Evolutionary conservation across 2,888 invertebrate genomes (phyloP), one percentile per base, ranked within the genome.

Genomic region (Sinelater perroti): DNA sequence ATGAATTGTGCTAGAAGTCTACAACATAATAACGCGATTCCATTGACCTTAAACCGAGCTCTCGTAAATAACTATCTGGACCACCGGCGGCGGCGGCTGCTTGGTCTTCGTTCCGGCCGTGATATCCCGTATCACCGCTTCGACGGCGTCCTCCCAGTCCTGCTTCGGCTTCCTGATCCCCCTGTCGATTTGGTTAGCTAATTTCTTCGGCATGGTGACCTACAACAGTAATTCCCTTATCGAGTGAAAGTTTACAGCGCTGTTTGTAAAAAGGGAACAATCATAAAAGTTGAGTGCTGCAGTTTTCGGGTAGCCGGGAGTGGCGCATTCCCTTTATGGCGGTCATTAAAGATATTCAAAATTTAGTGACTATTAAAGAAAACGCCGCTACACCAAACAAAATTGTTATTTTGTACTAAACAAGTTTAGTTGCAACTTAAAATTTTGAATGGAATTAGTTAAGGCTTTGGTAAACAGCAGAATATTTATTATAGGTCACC

Each of bases 31-130:
- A 38, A 38, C 14, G 21, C 8, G 4, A 20, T 20, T 26, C n/a
- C 28, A 5, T 16, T 44, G 17, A 17, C 21, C 30, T 26, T 74
- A 93, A 42, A 93, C 92, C n/a, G 92, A 93, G 52, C 92, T 91
- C 77, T 93, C 93, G 77, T 93, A 93, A 72, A 93, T 89, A 67
- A 93, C 89, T 64, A 93, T 91, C 80, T 93, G 91, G 45, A 93
- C 83, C 21, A 91, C 81, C 1, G 85, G 84, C n/a, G 83, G 83
- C 56, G 83, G 81, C 11, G 81, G 78, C 38, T 67, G 68, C 55
- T 73, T 69, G 42, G 70, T 64, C 13, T 78, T 70, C 56, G 83
- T 79, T 2, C 87, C 85, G 28, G 85, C 82, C 33, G 88, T 85
- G 61, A 92, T 85, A 66, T 90, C 86, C 69, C 88, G 80, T 63